Conservation (phyloP, 2,113 vertebrate genomes). For the Brachirus orientalis region DNA sequence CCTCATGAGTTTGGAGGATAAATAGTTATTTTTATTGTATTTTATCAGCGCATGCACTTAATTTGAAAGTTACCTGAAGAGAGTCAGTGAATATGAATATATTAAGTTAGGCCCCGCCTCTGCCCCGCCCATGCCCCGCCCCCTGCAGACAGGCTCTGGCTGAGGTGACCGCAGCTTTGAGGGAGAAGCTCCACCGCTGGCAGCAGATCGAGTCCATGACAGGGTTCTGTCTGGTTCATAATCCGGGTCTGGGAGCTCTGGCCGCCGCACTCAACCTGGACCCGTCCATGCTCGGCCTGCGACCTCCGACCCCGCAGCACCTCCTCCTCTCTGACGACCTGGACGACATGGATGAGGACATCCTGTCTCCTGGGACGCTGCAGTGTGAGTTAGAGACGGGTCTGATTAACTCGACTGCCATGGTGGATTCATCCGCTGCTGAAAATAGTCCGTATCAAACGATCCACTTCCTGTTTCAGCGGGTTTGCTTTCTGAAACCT, state of each 20-base stretch:
- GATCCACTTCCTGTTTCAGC: not conserved
- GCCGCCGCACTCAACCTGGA: conserved; percentile 90
- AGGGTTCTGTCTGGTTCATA: conserved; percentile 90
- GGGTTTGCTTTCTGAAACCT: not conserved
- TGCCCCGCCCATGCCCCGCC: not conserved
- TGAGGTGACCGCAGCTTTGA: conserved; percentile 89
- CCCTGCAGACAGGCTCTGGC: conserved; percentile 88
- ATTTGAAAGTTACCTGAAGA: no score
- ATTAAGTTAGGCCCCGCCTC: not conserved
- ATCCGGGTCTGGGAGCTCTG: conserved; percentile 89
- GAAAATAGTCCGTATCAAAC: not conserved
- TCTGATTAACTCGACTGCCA: no score
- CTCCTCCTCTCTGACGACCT: conserved; percentile 94
- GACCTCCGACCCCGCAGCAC: conserved; percentile 84
- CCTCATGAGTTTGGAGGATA: no score
- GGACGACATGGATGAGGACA: conserved; percentile 95
- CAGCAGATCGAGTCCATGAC: conserved; percentile 93
- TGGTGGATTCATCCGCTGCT: no score
- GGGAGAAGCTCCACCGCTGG: conserved; percentile 94
- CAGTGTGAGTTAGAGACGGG: conserved; percentile 83
- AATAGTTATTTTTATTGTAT: no score
- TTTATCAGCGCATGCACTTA: no score
- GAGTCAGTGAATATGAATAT: no score
- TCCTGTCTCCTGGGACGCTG: conserved; percentile 90
- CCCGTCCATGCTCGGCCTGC: conserved; percentile 88